Evolutionary conservation across 1,140 invertebrate genomes (phyloP).

Genomic region (Melitaea cinxia): DNA sequence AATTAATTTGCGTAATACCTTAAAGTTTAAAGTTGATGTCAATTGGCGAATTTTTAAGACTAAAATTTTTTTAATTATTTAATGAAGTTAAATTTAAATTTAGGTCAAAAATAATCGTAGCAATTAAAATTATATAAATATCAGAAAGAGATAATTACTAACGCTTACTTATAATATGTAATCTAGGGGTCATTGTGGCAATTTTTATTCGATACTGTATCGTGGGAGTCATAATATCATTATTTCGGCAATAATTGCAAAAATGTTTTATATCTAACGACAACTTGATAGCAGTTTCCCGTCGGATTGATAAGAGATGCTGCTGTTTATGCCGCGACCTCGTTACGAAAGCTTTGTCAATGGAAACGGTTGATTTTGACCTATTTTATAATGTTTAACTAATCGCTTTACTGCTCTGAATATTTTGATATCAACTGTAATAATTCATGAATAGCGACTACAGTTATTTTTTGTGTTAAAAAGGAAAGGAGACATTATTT

Average conservation of each 20-base stretch:
- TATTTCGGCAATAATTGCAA: conserved; percentile 80
- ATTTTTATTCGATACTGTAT: conserved; percentile 25
- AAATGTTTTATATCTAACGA: conserved; percentile 76
- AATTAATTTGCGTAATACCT: too few relatives aligned
- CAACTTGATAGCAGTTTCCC: conserved; percentile 76
- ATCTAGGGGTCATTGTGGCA: conserved; percentile 29
- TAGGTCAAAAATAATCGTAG: not conserved
- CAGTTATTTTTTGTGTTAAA: not conserved
- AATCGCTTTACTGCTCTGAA: not conserved
- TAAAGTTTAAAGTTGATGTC: too few relatives aligned
- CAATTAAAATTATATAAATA: not conserved
- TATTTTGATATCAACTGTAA: not conserved
- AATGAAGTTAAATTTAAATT: not conserved
- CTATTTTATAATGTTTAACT: conserved; percentile 52
- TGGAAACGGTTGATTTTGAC: conserved; percentile 75
- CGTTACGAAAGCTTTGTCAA: conserved; percentile 75
- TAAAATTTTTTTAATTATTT: not conserved
- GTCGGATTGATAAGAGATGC: conserved; percentile 63
- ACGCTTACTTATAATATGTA: conserved; percentile 12
- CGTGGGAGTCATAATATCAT: conserved; percentile 65
- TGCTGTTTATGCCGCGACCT: conserved; percentile 70
- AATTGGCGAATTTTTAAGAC: too few relatives aligned
- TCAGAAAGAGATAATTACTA: not conserved
- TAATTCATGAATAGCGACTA: not conserved
- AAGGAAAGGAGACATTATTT: too few relatives aligned